These are phyloP conservation scores for Carlito syrichta DNA, from an alignment of 2,113 vertebrate species.

Conservation along the genomic window DNA sequence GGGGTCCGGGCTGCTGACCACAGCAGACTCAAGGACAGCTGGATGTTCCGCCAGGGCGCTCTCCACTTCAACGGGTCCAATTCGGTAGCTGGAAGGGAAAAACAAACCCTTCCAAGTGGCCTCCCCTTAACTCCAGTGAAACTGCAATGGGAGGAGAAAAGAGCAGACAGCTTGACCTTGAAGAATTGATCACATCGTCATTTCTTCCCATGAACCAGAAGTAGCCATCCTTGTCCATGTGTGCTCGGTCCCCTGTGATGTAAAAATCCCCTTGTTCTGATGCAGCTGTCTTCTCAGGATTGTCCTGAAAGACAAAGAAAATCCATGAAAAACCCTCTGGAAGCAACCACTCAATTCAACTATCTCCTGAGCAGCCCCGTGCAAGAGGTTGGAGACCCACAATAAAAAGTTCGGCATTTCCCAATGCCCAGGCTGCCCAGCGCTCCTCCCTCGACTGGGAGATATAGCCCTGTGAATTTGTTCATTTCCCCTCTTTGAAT, in stretches of 20 bases:
- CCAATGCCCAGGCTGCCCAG: neutral
- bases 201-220: constrained; percentile 86
- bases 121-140: neutral
- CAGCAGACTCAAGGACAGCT: constrained; percentile 86
- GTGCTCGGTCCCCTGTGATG: constrained; percentile 85
- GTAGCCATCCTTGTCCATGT: constrained; percentile 86
- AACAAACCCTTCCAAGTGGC: neutral
- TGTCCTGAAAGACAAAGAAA: constrained; percentile 75
- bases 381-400: neutral
- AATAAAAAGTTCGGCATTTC: neutral
- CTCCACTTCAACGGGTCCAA: constrained; percentile 88
- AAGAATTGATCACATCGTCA: constrained; percentile 87
- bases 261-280: constrained; percentile 84
- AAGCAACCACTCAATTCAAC: neutral
- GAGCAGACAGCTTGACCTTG: constrained; percentile 79
- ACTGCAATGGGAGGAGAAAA: neutral
- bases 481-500: neutral
- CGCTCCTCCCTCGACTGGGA: neutral
- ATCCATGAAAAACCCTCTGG: neutral
- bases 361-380: accelerated
- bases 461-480: neutral
- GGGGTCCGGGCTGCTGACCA: constrained; percentile 89
- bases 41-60: constrained; percentile 86
- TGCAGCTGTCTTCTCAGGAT: constrained; percentile 84
- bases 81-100: constrained; percentile 83